Base-by-base conservation (phyloP, 1,140 invertebrate species). In the Wasmannia auropunctata region DNA sequence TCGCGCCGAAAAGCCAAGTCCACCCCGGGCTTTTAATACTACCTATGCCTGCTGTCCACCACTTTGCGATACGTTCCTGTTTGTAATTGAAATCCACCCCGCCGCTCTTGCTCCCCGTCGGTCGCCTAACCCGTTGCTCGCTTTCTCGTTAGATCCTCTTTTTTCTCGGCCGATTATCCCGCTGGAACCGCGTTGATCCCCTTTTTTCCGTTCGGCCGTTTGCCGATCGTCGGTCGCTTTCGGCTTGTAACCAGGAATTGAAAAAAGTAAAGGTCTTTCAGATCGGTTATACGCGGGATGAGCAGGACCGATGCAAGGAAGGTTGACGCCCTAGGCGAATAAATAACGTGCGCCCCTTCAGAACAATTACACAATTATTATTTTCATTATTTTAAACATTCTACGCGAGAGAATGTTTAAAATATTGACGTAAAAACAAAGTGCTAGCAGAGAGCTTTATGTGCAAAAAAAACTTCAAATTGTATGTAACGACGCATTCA, bases 1-100 rank as follows among this genome's bases (percentile, higher is more conserved):
- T 87, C 89, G 77, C 43, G 85, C 86, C 88, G 86, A 91, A 91
- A 91, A 91, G 88, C 81, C 76, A 86, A 91, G 86, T 75, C 79
- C 87, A 16, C 25, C 10, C 46, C n/a, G n/a, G 46, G 74, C 31
- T 34, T 86, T 79, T 70, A 86, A 86, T 87, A 86, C 74, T 79
- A n/a, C n/a, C n/a, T n/a, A 70, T 87, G 70, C 81, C 54, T 70
- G 46, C 46, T 86, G 85, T 69, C 63, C 79, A 54, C 67, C 79
- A 74, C 79, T 87, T 87, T 85, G 49, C 81, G 80, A 87, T 86
- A 79, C 86, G 62, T 79, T 49, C 60, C 74, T 79, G 63, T 87
- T 87, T 87, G 83, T 86, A 75, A 87, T 87, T 87, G 62, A 87
- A 87, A 86, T 85, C 62, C 51, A 40, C 49, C 37, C 46, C 40